These are phyloP conservation scores for Imbricaverruca yamaguchii DNA, from an alignment of 2,888 invertebrate genomes.

Conservation along the genomic window DNA sequence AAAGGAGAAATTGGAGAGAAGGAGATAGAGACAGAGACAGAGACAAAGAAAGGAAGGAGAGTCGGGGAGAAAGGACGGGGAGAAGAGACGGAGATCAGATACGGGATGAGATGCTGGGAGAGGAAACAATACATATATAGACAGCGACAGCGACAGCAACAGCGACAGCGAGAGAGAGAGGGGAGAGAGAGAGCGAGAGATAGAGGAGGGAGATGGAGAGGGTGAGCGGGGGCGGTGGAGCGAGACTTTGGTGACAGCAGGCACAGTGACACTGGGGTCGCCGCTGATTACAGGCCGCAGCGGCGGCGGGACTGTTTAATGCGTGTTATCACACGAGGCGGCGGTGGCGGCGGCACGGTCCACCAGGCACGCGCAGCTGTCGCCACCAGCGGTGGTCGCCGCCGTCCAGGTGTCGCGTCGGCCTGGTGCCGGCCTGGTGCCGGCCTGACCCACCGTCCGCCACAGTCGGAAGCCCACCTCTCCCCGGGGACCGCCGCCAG, in stretches of 20 bases:
- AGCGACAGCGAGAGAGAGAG: not conserved
- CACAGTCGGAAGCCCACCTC: not conserved
- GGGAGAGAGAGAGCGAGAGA: not conserved
- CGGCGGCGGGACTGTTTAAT: not conserved
- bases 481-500: not conserved
- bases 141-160: not conserved
- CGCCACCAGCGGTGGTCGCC: not conserved
- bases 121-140: no score
- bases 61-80: no score
- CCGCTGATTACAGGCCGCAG: not conserved
- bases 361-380: not conserved
- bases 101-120: no score
- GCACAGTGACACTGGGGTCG: not conserved
- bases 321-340: not conserved
- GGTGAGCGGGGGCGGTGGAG: not conserved
- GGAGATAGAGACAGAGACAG: no score
- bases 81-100: no score
- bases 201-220: not conserved
- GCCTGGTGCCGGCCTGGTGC: no score
- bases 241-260: no score
- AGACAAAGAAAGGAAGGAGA: no score
- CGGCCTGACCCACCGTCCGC: no score
- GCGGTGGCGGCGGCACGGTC: not conserved
- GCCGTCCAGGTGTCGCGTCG: not conserved
- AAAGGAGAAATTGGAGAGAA: no score